Base-by-base conservation (phyloP, 2,797 vertebrate genomes). In the Myotis myotis region DNA sequence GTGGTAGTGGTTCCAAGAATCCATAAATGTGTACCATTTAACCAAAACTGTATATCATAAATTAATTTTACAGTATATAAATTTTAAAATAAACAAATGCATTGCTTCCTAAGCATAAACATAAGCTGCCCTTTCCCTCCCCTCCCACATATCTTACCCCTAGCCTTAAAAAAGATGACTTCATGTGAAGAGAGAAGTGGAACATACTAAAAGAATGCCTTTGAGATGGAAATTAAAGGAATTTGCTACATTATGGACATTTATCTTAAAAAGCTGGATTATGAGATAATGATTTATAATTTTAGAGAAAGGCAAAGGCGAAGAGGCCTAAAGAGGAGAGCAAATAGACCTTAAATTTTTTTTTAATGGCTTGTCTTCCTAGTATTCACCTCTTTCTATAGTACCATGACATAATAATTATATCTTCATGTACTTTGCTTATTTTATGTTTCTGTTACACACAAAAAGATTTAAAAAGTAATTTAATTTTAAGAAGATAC, bases 401-500 rank as follows among this genome's bases (percentile, higher is more conserved):
- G 62, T 51, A 64, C 47, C 28, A 66, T 57, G 25, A 74, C 55
- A 55, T 41, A 83, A 62, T 33, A 78, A 90, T 81, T 78, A 30
- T 16, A 44, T 94, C 60, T 91, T 82, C 17, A 51, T 76, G 85
- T 87, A 25, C 55, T 78, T 89, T 93, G 62, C 12, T 96, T 95
- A 96, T 96, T 93, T 62, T 13, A 92, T 82, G 28, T 93, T 92
- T 95, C 30, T 33, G 70, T 9, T 71, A 78, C 8, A 86, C 1
- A 57, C 17, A 89, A 89, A 91, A 91, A 3, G 62, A 57, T 10
- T 60, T 30, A 72, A 55, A 91, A 89, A 55, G 33, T 76, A 62
- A 93, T 28, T 74, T 79, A 89, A 96, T 96, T 93, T 89, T 84
- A 91, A 87, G 30, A 92, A 79, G 33, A 81, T 47, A 76, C 30